Base-by-base conservation (phyloP, 2,113 vertebrate genomes). In the Epinephelus cyanopodus region DNA sequence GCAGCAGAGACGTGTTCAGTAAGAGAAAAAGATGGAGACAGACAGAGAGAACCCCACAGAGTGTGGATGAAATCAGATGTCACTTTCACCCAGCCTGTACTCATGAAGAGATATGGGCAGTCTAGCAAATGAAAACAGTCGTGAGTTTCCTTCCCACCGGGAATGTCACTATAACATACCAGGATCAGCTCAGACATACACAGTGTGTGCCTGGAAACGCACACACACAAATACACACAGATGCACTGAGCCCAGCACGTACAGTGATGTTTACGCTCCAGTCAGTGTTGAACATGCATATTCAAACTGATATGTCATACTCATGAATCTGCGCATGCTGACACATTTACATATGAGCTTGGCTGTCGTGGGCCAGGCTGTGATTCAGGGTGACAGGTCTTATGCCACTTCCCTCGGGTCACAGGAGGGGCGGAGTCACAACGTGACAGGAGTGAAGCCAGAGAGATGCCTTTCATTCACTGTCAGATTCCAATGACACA, bases 91-190 rank as follows among this genome's bases (percentile, higher is more conserved):
- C 73, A 25, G 63, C 58, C 53, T 84, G 63, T 11, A 11, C 70
- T 78, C 79, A 52, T 78, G 83, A 90, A 77, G 76, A 72, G 84
- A 92, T 70, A 83, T 18, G 83, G 86, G 63, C 88, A 81, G 83
- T 74, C 33, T 39, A 48, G 74, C 89, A 87, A 90, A 90, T 83
- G 81, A 72, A 86, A 92, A 77, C 77, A 85, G 88, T 88, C 63
- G 82, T 92, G 77, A 91, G 77, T 89, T 92, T 92, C 91, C 92
- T 95, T 89, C 94, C 95, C 94, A 91, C 69, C 58, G 94, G 94
- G 94, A 94, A 95, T 93, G 94, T 95, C 94, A 95, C 89, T 63
- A 77, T 72, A 74, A 66, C 89, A 74, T 25, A 83, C 74, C 25
- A 18, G 86, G 87, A 93, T 92, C 77, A 33, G 63, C 89, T 81